Evolutionary conservation across 1,140 invertebrate species (phyloP).

Genomic region (Thalassaphorura encarpata): DNA sequence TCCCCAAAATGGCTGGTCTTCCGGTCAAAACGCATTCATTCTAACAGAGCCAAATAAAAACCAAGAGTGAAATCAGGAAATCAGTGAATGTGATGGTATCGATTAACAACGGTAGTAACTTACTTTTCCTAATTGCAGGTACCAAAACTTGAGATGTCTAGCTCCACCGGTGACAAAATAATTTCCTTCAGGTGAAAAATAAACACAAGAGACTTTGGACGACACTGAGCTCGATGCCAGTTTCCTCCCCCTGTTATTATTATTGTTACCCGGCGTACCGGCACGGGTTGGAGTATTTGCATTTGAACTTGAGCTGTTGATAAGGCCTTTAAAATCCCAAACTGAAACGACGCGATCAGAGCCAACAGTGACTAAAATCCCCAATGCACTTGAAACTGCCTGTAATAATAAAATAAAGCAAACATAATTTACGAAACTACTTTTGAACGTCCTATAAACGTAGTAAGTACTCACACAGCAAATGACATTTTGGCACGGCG

Average conservation of each 20-base stretch:
- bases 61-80: not conserved
- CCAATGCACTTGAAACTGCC: slow-evolving; percentile 29
- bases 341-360: slow-evolving; percentile 31
- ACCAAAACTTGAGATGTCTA: slow-evolving; percentile 35
- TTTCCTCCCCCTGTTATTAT: slow-evolving; percentile 21
- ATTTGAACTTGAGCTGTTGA: slow-evolving; percentile 19
- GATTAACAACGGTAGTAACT: not conserved
- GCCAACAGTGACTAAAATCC: slow-evolving; percentile 29
- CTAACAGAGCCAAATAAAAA: slow-evolving; percentile 7
- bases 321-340: slow-evolving; percentile 29
- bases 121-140: slow-evolving; percentile 32
- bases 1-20: slow-evolving; percentile 31
- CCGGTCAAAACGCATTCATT: slow-evolving; percentile 33
- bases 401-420: slow-evolving; percentile 9
- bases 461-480: slow-evolving; percentile 20
- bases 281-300: slow-evolving; percentile 17
- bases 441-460: not conserved
- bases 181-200: slow-evolving; percentile 64
- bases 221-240: slow-evolving; percentile 32
- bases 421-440: not conserved
- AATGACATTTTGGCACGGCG: slow-evolving; percentile 33
- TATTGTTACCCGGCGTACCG: slow-evolving; percentile 25
- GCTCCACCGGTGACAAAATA: slow-evolving; percentile 63
- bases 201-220: slow-evolving; percentile 48
- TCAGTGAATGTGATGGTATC: not conserved